phyloP scores from a whole-genome alignment of 2,888 invertebrate species.

The Nemotelus nigrinus region DNA sequence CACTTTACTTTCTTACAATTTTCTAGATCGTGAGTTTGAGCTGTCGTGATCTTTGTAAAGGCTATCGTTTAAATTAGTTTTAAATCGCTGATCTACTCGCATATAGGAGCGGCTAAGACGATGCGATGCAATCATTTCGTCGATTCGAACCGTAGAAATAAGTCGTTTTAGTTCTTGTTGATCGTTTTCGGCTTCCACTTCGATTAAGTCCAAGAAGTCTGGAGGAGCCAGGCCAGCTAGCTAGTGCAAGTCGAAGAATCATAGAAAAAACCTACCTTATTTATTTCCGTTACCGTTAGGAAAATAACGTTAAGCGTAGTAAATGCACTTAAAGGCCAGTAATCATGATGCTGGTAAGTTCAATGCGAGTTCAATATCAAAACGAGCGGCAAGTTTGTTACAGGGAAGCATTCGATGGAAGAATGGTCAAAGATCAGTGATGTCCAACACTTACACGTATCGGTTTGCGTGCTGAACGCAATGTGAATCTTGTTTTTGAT shows the following conservation, averaged over 20 bases:
- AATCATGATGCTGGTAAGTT: slow-evolving; percentile 5
- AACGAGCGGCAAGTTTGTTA: neutral
- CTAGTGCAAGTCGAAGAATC: neutral
- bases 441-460: too few species aligned
- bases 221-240: neutral
- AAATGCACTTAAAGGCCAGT: slow-evolving; percentile 19
- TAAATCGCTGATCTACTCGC: neutral
- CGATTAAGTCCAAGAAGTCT: slow-evolving; percentile 1
- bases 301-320: slow-evolving; percentile 40
- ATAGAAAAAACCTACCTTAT: slow-evolving; percentile 26
- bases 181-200: neutral
- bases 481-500: neutral
- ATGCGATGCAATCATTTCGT: neutral
- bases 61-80: too few species aligned
- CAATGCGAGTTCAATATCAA: slow-evolving; percentile 13
- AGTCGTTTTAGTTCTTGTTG: slow-evolving; percentile 12
- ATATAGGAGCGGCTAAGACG: neutral
- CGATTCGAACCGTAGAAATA: neutral
- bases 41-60: neutral
- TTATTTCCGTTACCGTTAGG: slow-evolving; percentile 38
- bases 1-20: slow-evolving; percentile 12
- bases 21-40: neutral
- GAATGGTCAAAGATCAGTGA: neutral
- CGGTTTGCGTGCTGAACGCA: slow-evolving; percentile 27
- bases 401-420: too few species aligned